These are phyloP conservation scores for Caenorhabditis japonica DNA, from an alignment of 2,888 invertebrate species.

Conservation along the genomic window DNA sequence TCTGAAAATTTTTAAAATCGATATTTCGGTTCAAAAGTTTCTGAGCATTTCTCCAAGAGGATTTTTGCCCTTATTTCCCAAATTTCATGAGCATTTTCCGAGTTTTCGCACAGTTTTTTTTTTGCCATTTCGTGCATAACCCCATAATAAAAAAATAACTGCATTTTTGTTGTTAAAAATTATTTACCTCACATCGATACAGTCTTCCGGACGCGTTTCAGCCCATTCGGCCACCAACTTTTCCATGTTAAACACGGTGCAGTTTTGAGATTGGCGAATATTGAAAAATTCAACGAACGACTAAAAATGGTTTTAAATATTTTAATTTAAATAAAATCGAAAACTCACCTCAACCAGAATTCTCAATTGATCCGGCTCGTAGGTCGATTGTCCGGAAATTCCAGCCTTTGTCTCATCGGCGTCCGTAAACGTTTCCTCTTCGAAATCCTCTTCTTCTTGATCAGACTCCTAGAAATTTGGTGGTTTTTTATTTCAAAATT, in stretches of 20 bases:
- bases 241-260: conserved; percentile 23
- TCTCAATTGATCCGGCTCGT: conserved; percentile 33
- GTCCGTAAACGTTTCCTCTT: neutral
- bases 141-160: no score
- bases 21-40: no score
- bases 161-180: neutral
- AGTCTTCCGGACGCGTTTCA: neutral
- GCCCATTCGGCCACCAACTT: conserved; percentile 21
- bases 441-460: conserved; percentile 9
- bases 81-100: no score
- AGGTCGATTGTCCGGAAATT: neutral
- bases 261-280: neutral
- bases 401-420: conserved; percentile 7
- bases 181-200: conserved; percentile 16
- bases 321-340: no score
- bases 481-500: neutral
- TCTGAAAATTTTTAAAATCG: no score
- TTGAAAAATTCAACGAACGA: conserved; percentile 4
- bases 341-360: conserved; percentile 2
- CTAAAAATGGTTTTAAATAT: neutral
- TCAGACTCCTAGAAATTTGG: conserved; percentile 28
- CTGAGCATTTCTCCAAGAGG: no score
- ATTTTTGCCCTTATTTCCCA: no score
- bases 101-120: no score
- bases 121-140: no score